phyloP scores from a whole-genome alignment of 2,888 invertebrate genomes.

The Lacanobia wlatinum region DNA sequence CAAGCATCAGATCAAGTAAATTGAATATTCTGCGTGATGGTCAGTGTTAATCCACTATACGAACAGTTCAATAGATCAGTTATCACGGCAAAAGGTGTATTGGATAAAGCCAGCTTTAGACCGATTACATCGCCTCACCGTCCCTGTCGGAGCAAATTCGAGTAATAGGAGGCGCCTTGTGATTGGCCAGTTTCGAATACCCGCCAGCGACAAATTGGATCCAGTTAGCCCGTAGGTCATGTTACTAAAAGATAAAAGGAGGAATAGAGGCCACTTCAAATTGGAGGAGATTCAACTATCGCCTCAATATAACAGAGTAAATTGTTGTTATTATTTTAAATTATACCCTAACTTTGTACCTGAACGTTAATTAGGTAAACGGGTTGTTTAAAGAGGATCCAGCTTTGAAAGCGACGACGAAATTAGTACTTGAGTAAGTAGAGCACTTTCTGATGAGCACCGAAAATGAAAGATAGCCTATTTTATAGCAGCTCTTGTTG shows the following conservation, averaged over 20 bases:
- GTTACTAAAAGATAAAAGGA: constrained; percentile 75
- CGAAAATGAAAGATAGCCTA: constrained; percentile 17
- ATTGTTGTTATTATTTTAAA: constrained; percentile 45
- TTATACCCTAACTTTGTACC: constrained; percentile 30
- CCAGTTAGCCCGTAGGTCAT: constrained; percentile 81
- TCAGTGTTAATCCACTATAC: constrained; percentile 59
- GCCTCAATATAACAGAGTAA: constrained; percentile 31
- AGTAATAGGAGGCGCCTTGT: constrained; percentile 81
- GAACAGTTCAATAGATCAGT: constrained; percentile 75
- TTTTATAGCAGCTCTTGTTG: not conserved
- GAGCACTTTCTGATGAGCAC: constrained; percentile 48
- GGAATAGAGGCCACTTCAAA: constrained; percentile 59
- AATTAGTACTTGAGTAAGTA: constrained; percentile 48
- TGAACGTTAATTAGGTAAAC: constrained; percentile 50
- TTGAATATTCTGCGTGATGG: constrained; percentile 58
- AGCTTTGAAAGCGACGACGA: constrained; percentile 38
- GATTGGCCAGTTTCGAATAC: constrained; percentile 86
- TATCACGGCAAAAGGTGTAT: constrained; percentile 82
- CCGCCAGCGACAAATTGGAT: constrained; percentile 87
- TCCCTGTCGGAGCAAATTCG: constrained; percentile 76
- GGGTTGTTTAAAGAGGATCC: constrained; percentile 48
- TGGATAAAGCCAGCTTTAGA: constrained; percentile 81
- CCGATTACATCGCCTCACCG: constrained; percentile 81
- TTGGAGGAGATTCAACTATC: constrained; percentile 61
- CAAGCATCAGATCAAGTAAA: constrained; percentile 42